Evolutionary conservation across 2,888 invertebrate species (phyloP).

Genomic region (Plagodis dolabraria): DNA sequence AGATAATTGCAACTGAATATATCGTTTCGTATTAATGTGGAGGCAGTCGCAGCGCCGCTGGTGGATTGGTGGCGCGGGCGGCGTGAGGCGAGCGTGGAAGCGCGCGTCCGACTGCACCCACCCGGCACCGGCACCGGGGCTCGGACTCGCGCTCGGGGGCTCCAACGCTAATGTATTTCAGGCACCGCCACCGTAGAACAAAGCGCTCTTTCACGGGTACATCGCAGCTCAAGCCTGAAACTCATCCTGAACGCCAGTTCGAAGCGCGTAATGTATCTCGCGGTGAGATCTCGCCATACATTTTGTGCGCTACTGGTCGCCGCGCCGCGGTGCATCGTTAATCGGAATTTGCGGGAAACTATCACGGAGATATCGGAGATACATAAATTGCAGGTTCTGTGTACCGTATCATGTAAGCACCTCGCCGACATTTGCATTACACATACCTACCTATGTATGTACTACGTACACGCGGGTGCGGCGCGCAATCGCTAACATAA

Average conservation of each 20-base stretch:
- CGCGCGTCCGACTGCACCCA: too few relatives aligned
- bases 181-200: background rate
- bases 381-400: conserved; percentile 7
- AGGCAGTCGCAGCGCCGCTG: background rate
- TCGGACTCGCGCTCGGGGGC: background rate
- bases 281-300: background rate
- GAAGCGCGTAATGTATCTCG: background rate
- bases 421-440: too few relatives aligned
- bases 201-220: background rate
- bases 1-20: background rate
- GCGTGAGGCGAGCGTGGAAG: background rate
- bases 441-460: too few relatives aligned
- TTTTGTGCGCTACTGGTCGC: conserved; percentile 11
- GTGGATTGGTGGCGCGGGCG: background rate
- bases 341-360: conserved; percentile 13
- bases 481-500: too few relatives aligned
- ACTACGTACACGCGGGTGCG: background rate
- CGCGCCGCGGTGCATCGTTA: conserved; percentile 8
- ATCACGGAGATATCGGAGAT: conserved; percentile 19
- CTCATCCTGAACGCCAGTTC: background rate
- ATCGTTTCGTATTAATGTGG: background rate
- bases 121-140: too few relatives aligned
- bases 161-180: background rate
- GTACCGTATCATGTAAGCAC: background rate
- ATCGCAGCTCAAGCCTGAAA: background rate